These are phyloP conservation scores for Gnatocerus cornutus DNA, from an alignment of 2,888 invertebrate species.

Conservation along the genomic window DNA sequence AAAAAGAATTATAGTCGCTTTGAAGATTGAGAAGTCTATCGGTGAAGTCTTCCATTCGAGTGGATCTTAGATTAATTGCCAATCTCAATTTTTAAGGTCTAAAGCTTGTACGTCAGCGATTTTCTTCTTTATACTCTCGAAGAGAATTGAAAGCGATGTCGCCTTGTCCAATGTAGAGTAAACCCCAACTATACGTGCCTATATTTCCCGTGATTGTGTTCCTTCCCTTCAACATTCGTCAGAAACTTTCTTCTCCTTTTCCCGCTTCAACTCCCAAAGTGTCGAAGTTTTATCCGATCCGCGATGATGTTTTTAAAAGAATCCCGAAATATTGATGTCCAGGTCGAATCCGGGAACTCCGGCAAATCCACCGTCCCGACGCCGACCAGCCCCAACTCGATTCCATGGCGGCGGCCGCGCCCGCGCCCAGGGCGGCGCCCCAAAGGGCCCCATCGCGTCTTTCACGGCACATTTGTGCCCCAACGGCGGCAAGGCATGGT, in stretches of 20 bases:
- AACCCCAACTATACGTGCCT: neutral
- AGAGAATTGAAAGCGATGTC: neutral
- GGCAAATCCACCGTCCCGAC: neutral
- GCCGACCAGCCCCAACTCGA: neutral
- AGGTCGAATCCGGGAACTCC: constrained; percentile 10
- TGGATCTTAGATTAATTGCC: neutral
- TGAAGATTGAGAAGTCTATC: neutral
- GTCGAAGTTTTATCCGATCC: constrained; percentile 16
- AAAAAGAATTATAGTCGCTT: neutral
- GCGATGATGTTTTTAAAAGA: constrained; percentile 29
- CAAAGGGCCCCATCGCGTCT: constrained; percentile 25
- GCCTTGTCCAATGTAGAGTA: neutral
- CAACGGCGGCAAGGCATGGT: constrained; percentile 15
- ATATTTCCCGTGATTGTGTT: constrained; percentile 13
- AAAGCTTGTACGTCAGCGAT: constrained; percentile 4
- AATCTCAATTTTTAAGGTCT: constrained; percentile 4
- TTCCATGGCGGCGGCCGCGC: constrained; percentile 8
- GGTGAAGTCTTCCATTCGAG: neutral
- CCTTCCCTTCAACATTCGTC: constrained; percentile 11
- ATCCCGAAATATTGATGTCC: constrained; percentile 11
- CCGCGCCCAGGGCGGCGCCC: constrained; percentile 33
- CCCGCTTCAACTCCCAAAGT: constrained; percentile 3
- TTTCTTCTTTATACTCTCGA: neutral
- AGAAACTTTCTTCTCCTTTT: constrained; percentile 8
- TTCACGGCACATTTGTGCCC: constrained; percentile 27